phyloP scores from a whole-genome alignment of 2,113 vertebrate species.

The Narcine bancroftii region DNA sequence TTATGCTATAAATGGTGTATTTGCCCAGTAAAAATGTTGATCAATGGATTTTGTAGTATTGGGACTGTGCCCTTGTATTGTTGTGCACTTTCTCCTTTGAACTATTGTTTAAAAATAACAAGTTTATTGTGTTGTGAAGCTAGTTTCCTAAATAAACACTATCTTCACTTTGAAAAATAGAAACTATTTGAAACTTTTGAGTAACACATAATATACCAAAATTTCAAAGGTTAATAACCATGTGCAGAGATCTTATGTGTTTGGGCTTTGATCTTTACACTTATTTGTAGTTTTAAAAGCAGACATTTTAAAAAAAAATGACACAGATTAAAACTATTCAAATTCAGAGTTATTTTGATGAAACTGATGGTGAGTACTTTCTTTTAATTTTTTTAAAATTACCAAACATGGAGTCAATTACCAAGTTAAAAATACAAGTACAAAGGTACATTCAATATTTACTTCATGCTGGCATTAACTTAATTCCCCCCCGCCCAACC shows the following conservation, averaged over 20 bases:
- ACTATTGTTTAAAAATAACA: neutral
- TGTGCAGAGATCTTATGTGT: neutral
- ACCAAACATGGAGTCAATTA: too few species aligned
- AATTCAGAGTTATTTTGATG: neutral
- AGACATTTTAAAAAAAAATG: neutral
- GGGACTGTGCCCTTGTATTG: neutral
- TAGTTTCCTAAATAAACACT: neutral
- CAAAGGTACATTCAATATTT: too few species aligned
- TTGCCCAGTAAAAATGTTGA: neutral
- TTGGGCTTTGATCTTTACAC: neutral
- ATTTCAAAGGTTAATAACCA: neutral
- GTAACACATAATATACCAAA: neutral
- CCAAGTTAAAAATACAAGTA: too few species aligned
- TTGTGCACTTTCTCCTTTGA: neutral
- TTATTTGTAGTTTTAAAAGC: neutral
- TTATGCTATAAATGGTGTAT: neutral
- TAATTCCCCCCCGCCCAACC: too few species aligned
- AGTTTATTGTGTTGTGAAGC: neutral
- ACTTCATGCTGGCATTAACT: too few species aligned
- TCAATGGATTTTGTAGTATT: neutral
- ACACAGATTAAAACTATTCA: neutral
- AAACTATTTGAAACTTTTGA: neutral
- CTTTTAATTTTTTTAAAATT: too few species aligned
- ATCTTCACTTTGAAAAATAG: neutral
- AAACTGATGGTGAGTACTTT: neutral